Base-by-base conservation (phyloP, 2,113 vertebrate species). In the Lophius piscatorius region DNA sequence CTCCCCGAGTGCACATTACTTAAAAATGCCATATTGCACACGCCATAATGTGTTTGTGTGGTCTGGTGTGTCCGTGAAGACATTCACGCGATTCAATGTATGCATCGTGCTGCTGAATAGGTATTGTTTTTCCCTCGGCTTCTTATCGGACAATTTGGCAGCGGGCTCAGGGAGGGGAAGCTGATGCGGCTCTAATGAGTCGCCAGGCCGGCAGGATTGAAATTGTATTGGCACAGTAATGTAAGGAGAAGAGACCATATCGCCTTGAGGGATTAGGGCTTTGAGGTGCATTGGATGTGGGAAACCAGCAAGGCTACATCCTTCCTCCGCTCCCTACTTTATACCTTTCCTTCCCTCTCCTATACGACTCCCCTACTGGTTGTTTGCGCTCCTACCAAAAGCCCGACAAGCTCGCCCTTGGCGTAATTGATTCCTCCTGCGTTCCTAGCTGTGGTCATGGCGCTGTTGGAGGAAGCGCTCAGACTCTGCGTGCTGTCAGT, bases 101-200 rank as follows among this genome's bases (percentile, higher is more conserved):
- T 68, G 80, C 52, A 40, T 67, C 42, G 17, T 52, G 79, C 61
- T 72, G 77, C 72, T 73, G 78, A 70, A 72, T 36, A 63, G 71
- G 60, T 84, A 70, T 84, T 82, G 74, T 81, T 85, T 82, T 42
- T 0, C 40, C 33, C 55, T 17, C 50, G 9, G 45, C 59, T 57
- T 83, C 67, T 79, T 69, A 82, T 82, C 14, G 47, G 60, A 58
- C 70, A 82, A 80, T 78, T 83, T 85, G 76, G 78, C 63, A 70
- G 72, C 28, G 12, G 34, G 48, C 64, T 72, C 69, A 55, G 39
- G 66, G 75, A 76, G 54, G 51, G 67, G 73, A 78, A 69, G 65
- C 59, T 78, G 85, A 87, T 81, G 76, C 69, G 67, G 78, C 82
- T 83, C 83, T 89, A 85, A 87, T 85, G 76, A 86, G 76, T 78